Base-by-base conservation (phyloP, 1,140 invertebrate genomes). In the Drosophila carrolli region DNA sequence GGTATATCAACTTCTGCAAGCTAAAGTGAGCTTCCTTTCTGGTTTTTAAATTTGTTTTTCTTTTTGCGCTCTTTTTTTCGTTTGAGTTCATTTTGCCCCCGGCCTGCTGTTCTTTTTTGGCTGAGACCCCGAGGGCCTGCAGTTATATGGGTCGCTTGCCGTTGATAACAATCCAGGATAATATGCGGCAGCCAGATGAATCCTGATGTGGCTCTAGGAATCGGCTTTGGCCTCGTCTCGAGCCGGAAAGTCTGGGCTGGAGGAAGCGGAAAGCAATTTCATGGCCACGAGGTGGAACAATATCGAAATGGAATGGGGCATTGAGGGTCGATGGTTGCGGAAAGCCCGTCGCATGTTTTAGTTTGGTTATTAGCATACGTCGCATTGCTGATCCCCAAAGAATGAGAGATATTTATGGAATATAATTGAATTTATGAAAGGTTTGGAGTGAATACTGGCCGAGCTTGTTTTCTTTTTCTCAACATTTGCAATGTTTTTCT, bases 101-200 rank as follows among this genome's bases (percentile, higher is more conserved):
- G 43, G 41, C 67, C 2, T 46, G 56, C 78, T 63, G 46, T 75
- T 65, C 40, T 71, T 78, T 68, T 59, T 68, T 57, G 62, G 44
- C 58, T 58, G 41, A 23, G 55, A 37, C 60, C 71, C 51, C 40
- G 23, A 65, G 58, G 46, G 32, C 79, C 61, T 67, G 58, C 79
- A 86, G 79, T 88, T 86, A 86, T 86, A 88, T 88, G 82, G 82
- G 82, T 86, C 82, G 82, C 82, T 84, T 84, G 68, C 54, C 57
- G 78, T 70, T 82, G 75, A 86, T 86, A 88, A 78, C 75, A 82
- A 79, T 82, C 68, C 65, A 50, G 59, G 78, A 55, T 67, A 62
- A 75, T 67, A 80, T 80, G 60, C 70, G 60, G 70, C 80, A 73
- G 63, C 74, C 46, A 41, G 58, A 50, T 44, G 63, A 62, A 72